These are phyloP conservation scores for Myocastor coypus DNA, from an alignment of 2,113 vertebrate species.

Conservation along the genomic window DNA sequence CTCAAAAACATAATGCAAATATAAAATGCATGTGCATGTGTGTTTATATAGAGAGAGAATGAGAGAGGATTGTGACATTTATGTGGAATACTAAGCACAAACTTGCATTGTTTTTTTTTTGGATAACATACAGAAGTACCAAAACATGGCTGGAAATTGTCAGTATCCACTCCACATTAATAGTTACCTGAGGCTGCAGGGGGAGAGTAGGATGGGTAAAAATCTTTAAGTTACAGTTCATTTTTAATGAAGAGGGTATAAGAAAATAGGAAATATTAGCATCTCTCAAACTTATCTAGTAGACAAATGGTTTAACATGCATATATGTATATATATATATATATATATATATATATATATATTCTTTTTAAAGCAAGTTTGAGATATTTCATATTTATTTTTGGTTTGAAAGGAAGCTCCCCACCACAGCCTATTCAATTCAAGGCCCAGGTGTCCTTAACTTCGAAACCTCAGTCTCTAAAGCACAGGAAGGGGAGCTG, in stretches of 20 bases:
- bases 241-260: not conserved
- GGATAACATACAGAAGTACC: not conserved
- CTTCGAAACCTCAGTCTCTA: not conserved
- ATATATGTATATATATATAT: too few relatives aligned
- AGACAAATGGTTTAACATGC: not conserved
- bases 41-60: not conserved
- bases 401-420: not conserved
- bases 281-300: not conserved
- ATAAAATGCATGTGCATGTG: not conserved
- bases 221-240: not conserved
- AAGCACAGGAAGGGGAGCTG: not conserved
- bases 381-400: conserved; percentile 28
- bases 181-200: not conserved
- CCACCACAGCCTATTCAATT: not conserved
- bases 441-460: not conserved
- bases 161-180: not conserved
- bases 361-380: not conserved
- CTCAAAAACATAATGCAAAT: conserved; percentile 22
- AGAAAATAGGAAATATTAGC: not conserved
- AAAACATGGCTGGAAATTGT: not conserved
- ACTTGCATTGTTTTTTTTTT: not conserved
- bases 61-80: not conserved
- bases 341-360: not conserved
- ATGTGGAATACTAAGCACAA: conserved; percentile 6
- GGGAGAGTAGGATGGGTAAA: not conserved